Evolutionary conservation across 2,888 invertebrate genomes (phyloP), one percentile per base, ranked within the genome.

Genomic region (Phalera bucephala): DNA sequence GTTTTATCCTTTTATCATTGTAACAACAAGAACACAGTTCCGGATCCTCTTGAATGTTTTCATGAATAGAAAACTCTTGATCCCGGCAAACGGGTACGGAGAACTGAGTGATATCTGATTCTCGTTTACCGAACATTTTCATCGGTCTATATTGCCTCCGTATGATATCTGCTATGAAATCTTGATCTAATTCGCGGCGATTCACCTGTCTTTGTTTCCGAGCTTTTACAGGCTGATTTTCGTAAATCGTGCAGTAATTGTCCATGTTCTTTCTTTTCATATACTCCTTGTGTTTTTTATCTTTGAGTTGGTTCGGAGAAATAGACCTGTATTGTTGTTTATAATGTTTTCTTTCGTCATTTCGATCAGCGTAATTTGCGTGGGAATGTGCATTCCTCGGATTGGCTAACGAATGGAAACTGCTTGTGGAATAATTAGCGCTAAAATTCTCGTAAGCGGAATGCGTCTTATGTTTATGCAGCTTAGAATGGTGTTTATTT

Each of bases 11-110:
- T 26, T 39, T 47, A 5, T 45, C 49, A 17, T 67, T 64, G 37
- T 64, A 67, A 47, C 74, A 77, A 53, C 82, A 82, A 9, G 79
- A 80, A 44, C 80, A 84, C 34, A 80, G 45, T 29, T 81, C 73
- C 17, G 60, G 52, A 8, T 65, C 72, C 31, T 74, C 69, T 35
- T 59, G 50, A 33, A 76, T 48, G 13, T 73, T 54, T 10, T 78
- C 64, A 11, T 55, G 57, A 1, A 65, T 21, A 1, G 63, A 42
- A 54, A 56, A 75, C 35, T 82, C 80, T 35, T 73, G 74, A 41
- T 88, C 88, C 5, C 84, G 78, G 40, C 88, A 88, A 21, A 86
- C 62, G 2, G 88, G 88, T 4, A 74, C 80, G 10, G 87, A 84
- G 42, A 86, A 70, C 48, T 86, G 83, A 45, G 85, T 89, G 0